Conservation (phyloP, 2,888 invertebrate species). For the Macrophya annulata region DNA sequence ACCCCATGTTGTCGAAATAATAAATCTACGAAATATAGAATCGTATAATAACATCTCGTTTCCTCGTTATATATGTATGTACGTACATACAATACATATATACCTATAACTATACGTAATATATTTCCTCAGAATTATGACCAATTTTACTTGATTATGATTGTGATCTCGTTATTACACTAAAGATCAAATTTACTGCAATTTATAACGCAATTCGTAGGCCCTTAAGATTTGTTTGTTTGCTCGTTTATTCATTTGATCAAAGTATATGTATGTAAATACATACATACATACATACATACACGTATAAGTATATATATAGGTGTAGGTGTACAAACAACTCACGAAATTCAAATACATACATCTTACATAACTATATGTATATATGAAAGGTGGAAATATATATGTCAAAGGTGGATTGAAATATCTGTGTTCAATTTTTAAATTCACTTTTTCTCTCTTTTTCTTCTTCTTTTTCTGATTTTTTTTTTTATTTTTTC, state of each 20-base stretch:
- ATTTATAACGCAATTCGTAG: not conserved
- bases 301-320: no score
- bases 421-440: not conserved
- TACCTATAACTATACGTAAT: not conserved
- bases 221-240: not conserved
- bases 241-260: not conserved
- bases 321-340: not conserved
- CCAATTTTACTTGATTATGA: not conserved
- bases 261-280: not conserved
- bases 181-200: not conserved
- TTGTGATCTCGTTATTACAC: not conserved
- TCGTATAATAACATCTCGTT: not conserved
- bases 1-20: not conserved
- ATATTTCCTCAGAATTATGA: not conserved
- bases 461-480: not conserved
- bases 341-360: not conserved
- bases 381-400: not conserved
- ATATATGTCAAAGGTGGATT: not conserved
- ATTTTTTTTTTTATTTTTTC: no score
- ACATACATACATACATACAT: not conserved
- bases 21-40: not conserved
- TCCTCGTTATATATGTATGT: not conserved
- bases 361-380: no score
- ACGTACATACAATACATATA: not conserved
- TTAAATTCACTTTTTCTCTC: not conserved